Percentiles rank a stretch among this genome's conserved stretches.
Conservation (phyloP, 2,797 vertebrate species). For the Eulemur coronatus region DNA sequence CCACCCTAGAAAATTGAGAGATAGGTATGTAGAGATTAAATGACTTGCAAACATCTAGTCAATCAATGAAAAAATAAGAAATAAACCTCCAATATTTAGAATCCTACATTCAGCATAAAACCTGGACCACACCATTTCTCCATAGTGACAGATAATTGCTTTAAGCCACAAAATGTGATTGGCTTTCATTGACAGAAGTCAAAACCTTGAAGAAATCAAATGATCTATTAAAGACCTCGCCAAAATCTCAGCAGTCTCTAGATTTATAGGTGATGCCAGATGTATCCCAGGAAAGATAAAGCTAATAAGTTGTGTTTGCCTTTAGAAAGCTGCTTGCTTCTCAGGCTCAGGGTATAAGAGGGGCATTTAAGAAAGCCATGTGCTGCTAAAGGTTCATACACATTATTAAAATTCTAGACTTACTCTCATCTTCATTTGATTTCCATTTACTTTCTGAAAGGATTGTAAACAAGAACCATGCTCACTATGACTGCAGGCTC, state of each 20-base stretch:
- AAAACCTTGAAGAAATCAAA: not conserved
- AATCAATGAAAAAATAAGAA: not conserved
- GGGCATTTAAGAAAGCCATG: not conserved
- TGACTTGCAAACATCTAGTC: not conserved
- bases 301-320: not conserved
- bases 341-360: not conserved
- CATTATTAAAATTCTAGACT: not conserved
- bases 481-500: not conserved
- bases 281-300: not conserved
- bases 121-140: not conserved
- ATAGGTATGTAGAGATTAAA: not conserved
- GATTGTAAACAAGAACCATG: not conserved
- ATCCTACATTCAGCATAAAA: not conserved
- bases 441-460: conserved; percentile 39
- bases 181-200: conserved; percentile 1
- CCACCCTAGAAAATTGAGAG: not conserved
- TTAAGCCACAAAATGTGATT: not conserved
- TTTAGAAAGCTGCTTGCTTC: not conserved
- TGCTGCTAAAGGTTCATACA: not conserved
- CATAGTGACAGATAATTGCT: not conserved
- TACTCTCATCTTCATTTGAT: not conserved
- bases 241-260: not conserved
- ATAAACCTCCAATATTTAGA: not conserved
- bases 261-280: not conserved
- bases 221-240: not conserved